These are phyloP conservation scores for Parasteatoda lunata DNA, from an alignment of 2,888 invertebrate genomes.

Conservation along the genomic window DNA sequence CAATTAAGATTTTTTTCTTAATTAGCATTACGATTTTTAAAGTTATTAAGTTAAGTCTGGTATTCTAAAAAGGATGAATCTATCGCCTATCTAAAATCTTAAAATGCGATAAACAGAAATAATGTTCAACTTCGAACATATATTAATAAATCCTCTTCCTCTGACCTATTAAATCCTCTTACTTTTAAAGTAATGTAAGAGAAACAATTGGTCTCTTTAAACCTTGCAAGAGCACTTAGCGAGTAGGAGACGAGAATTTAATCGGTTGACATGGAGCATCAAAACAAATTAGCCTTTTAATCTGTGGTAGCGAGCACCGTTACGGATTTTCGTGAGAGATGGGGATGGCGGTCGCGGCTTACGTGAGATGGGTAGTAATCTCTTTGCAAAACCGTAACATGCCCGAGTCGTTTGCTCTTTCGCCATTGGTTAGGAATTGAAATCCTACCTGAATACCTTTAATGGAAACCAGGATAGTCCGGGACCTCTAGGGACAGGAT, in stretches of 20 bases:
- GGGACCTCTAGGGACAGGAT: constrained; percentile 37
- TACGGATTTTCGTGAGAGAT: constrained; percentile 22
- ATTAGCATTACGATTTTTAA: too few species aligned
- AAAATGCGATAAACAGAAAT: too few species aligned
- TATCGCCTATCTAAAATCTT: too few species aligned
- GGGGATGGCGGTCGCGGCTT: constrained; percentile 27
- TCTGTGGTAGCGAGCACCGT: constrained; percentile 32
- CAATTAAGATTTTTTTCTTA: too few species aligned
- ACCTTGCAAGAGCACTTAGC: background rate
- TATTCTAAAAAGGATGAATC: too few species aligned
- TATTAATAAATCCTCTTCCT: constrained; percentile 20
- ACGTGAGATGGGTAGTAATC: constrained; percentile 26
- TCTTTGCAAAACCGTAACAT: constrained; percentile 24
- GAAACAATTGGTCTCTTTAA: constrained; percentile 1
- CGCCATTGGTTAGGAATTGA: constrained; percentile 40
- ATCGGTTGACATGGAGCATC: constrained; percentile 39
- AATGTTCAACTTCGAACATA: too few species aligned
- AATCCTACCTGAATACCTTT: constrained; percentile 55
- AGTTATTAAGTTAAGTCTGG: too few species aligned
- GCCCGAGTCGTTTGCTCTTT: constrained; percentile 4
- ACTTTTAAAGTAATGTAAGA: background rate
- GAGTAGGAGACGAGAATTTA: constrained; percentile 20
- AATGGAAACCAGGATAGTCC: constrained; percentile 33
- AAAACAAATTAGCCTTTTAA: constrained; percentile 66
- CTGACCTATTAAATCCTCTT: constrained; percentile 34